Evolutionary conservation across 1,140 invertebrate species (phyloP), one percentile per base, ranked within the genome.

Genomic region (Pissodes strobi): DNA sequence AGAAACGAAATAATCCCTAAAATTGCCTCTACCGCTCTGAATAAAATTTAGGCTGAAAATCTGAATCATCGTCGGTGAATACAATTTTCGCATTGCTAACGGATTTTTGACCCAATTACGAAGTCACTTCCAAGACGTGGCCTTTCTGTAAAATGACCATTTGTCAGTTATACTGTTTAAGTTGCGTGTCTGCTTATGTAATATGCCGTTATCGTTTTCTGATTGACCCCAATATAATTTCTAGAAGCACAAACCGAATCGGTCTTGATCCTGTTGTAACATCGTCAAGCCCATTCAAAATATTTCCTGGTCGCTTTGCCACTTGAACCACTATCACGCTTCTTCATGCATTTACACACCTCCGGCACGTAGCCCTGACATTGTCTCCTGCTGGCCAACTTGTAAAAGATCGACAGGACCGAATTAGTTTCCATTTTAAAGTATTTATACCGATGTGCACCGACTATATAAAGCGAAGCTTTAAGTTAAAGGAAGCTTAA

Each of bases 261-360:
- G 25, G 19, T 59, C 15, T 67, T 56, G 49, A 19, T 55, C 23
- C 48, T 60, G 15, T 48, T 45, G 46, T 53, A 56, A 38, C 57
- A 61, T 43, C 61, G 58, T 58, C 48, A 66, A 51, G 62, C 56
- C 64, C 58, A 64, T 59, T 66, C 49, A 41, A 67, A 64, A 53
- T 57, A 66, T 69, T 73, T 70, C 71, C 66, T 69, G 59, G 69
- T 71, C 64, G 38, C 37, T 56, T 67, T 71, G 69, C 71, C 69
- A 73, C 69, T 73, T 73, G 69, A 69, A 71, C 66, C 69, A 71
- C 48, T 71, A 68, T 69, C 69, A 73, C 68, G 66, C 67, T 69
- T 62, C 68, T 66, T 66, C 69, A 70, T 70, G 39, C 34, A 66
- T 64, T 60, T 66, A 68, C 69, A 66, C 69, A 68, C 66, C 68